Conservation (phyloP, 1,140 invertebrate species). For the Drosophila paulistorum region DNA sequence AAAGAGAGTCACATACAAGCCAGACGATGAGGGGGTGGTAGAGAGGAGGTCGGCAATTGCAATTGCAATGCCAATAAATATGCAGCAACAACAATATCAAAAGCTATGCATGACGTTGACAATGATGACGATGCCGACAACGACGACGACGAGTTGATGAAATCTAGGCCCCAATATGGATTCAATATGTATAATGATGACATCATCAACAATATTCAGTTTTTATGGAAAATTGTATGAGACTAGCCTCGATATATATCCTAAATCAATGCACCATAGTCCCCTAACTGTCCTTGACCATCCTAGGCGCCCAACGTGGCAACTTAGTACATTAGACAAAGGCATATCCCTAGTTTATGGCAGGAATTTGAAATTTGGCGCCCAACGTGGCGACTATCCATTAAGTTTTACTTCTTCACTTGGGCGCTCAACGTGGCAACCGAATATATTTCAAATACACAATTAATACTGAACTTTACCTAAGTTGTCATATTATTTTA, state of each 20-base stretch:
- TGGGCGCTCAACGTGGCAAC: no score
- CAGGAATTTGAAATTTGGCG: not conserved
- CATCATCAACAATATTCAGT: conserved; percentile 9
- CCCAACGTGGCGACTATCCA: conserved; percentile 1
- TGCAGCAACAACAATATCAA: conserved; percentile 40
- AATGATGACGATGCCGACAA: conserved; percentile 42
- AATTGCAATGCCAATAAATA: conserved; percentile 39
- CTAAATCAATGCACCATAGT: not conserved
- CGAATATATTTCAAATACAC: no score
- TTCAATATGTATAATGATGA: conserved; percentile 9
- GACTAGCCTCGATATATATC: not conserved
- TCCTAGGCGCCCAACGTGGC: not conserved
- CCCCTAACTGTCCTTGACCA: no score
- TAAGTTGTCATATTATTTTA: not conserved
- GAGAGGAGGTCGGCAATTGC: conserved; percentile 13
- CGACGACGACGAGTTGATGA: conserved; percentile 35
- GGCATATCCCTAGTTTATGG: not conserved
- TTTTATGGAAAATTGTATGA: not conserved
- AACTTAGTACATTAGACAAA: no score
- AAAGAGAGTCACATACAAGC: conserved; percentile 21
- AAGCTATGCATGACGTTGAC: conserved; percentile 57
- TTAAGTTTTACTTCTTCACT: no score
- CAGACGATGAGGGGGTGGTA: not conserved
- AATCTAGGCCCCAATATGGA: conserved; percentile 16
- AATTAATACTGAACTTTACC: not conserved